Conservation (phyloP, 1,140 invertebrate species). For the Ylistrum balloti region DNA sequence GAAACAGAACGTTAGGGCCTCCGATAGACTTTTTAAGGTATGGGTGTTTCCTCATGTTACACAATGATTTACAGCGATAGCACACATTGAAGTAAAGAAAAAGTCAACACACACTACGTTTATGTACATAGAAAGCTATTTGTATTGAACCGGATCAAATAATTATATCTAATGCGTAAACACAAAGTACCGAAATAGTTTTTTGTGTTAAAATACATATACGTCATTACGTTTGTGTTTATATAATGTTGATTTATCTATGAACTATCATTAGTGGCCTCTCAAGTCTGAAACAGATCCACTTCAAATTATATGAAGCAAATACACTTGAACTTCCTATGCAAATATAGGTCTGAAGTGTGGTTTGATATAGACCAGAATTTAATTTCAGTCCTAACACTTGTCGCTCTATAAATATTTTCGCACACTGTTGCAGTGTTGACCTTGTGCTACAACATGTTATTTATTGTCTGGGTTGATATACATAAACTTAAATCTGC, state of each 20-base stretch:
- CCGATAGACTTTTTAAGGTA: constrained; percentile 79
- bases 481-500: not conserved
- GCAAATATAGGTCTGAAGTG: not conserved
- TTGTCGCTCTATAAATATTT: not conserved
- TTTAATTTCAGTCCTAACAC: not conserved
- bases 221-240: not conserved
- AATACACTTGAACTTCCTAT: not conserved
- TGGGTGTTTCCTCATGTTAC: constrained; percentile 44
- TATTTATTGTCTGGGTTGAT: not conserved
- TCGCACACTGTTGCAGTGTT: not conserved
- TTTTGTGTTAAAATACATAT: not conserved
- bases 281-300: not conserved
- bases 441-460: not conserved
- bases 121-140: not conserved
- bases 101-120: not conserved
- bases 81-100: not conserved
- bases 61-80: not conserved
- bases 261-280: not conserved
- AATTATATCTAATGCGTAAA: not conserved
- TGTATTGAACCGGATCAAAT: not conserved
- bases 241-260: not conserved
- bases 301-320: not conserved
- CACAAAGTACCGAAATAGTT: not conserved
- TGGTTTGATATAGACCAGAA: not conserved
- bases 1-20: constrained; percentile 75